These are phyloP conservation scores for Aphaenogaster floridana DNA, from an alignment of 1,140 invertebrate species.

Conservation along the genomic window DNA sequence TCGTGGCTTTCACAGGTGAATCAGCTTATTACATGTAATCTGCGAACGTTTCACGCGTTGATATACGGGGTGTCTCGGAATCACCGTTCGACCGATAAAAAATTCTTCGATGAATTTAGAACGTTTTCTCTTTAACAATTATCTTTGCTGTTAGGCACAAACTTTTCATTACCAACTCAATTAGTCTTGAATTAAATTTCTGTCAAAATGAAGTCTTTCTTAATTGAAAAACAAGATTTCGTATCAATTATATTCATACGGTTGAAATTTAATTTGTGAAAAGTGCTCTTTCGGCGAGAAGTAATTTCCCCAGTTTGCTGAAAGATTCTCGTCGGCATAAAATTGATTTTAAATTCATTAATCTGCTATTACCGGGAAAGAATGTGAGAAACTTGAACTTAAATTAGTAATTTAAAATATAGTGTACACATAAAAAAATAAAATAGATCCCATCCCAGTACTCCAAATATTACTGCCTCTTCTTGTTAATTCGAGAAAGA, in stretches of 20 bases:
- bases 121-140: background rate
- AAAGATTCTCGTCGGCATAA: background rate
- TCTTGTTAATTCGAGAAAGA: background rate
- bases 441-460: background rate
- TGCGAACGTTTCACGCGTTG: conserved; percentile 47
- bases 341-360: background rate
- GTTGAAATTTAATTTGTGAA: conserved; percentile 17
- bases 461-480: background rate
- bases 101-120: background rate
- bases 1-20: conserved; percentile 72
- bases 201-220: background rate
- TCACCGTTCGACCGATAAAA: background rate
- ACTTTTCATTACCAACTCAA: background rate
- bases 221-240: background rate
- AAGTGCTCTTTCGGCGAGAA: background rate
- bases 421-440: background rate
- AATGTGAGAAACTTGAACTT: background rate
- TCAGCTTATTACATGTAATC: conserved; percentile 64
- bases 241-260: background rate
- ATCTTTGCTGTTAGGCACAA: background rate
- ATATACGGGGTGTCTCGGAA: conserved; percentile 25
- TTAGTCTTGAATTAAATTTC: background rate
- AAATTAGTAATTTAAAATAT: background rate
- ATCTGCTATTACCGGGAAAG: background rate
- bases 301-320: background rate